phyloP scores from a whole-genome alignment of 1,140 invertebrate genomes.

The Zaprionus vittiger region DNA sequence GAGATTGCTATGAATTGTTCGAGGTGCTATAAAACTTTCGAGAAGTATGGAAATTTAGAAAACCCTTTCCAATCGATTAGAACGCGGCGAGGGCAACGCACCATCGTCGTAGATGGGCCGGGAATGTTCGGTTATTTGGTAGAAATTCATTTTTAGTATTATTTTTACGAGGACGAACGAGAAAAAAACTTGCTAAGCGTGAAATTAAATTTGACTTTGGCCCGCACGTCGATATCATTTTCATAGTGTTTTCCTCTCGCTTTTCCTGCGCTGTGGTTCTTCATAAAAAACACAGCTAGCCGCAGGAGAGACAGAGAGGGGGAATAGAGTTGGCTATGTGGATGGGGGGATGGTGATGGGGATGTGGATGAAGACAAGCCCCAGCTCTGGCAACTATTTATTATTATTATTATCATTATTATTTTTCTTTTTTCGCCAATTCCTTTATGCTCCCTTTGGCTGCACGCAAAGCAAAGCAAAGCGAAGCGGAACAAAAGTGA shows the following conservation, averaged over 20 bases:
- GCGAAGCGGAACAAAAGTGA: slow-evolving; percentile 67
- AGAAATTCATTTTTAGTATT: slow-evolving; percentile 56
- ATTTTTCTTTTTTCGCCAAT: slow-evolving; percentile 28
- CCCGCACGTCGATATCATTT: slow-evolving; percentile 62
- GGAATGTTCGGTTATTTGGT: slow-evolving; percentile 22
- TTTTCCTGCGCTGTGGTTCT: slow-evolving; percentile 11
- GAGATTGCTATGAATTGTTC: neutral
- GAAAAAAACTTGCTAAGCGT: slow-evolving; percentile 65
- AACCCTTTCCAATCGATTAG: neutral
- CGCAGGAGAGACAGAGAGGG: neutral
- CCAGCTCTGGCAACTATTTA: slow-evolving; percentile 31
- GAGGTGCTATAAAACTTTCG: neutral
- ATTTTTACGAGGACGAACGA: slow-evolving; percentile 29
- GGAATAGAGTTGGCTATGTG: neutral
- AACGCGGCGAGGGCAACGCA: too few relatives aligned
- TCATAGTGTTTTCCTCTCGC: slow-evolving; percentile 49
- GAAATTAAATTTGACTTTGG: slow-evolving; percentile 81
- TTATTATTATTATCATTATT: slow-evolving; percentile 20
- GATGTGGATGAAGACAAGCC: slow-evolving; percentile 5
- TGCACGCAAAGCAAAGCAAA: slow-evolving; percentile 48
- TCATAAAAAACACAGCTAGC: slow-evolving; percentile 24
- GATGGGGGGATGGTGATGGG: neutral
- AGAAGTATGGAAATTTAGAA: neutral
- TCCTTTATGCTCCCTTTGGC: slow-evolving; percentile 55
- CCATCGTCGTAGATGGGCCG: neutral